Evolutionary conservation across 2,888 invertebrate genomes (phyloP), one percentile per base, ranked within the genome.

Genomic region (Eupithecia insigniata): DNA sequence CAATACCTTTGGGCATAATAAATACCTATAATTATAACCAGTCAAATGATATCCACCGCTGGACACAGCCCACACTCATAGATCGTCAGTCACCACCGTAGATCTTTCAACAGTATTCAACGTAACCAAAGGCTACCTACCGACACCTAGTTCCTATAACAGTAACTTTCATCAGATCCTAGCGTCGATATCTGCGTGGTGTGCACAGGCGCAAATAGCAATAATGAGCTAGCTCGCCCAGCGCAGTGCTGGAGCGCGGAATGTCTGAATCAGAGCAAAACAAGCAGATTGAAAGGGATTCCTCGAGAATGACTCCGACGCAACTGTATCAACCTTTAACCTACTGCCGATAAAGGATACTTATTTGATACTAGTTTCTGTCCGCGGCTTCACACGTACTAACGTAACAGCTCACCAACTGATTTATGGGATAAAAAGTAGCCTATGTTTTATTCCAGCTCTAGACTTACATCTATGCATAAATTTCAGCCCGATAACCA

Each of bases 221-320:
- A 32, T 16, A 69, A 68, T 70, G 46, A 71, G 67, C 66, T 67
- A 67, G 43, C 36, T 68, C 72, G 67, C 65, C 0, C 43, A 43
- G 43, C 34, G n/a, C n/a, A n/a, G 12, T 12, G 36, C 36, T 1
- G 36, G 2, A 1, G 70, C 62, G 32, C 66, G 84, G 85, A 80
- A 85, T 85, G 84, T 76, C 77, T 88, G 86, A 88, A 83, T 88
- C 88, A 87, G 81, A 74, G 75, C 83, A 85, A 85, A 86, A 84
- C 82, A 83, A 85, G 83, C 83, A 82, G 75, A 75, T 80, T 81
- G 77, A 81, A 83, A 84, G 81, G 83, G 84, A 88, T 88, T 84
- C 87, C 82, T 73, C 77, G 69, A 70, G 79, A 78, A 79, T 85
- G 86, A 86, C 79, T 60, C 43, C 30, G 46, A 34, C 39, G 61